Conservation (phyloP, 2,888 invertebrate species). For the Stratiomys singularior region DNA sequence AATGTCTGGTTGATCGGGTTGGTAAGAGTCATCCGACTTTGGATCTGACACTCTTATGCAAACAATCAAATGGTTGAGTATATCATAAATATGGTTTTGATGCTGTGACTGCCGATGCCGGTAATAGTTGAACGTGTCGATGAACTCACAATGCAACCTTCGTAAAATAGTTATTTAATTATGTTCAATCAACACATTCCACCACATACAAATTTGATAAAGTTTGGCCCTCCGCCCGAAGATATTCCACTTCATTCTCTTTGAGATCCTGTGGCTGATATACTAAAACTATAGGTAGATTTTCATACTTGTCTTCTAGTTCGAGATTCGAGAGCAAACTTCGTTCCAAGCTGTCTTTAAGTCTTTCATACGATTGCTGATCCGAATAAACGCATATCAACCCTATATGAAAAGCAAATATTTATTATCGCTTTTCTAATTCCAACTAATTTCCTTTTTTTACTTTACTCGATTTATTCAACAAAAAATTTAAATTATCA, state of each 20-base stretch:
- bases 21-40: constrained; percentile 63
- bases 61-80: constrained; percentile 65
- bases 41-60: constrained; percentile 63
- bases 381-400: constrained; percentile 91
- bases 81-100: constrained; percentile 66
- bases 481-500: too few species aligned
- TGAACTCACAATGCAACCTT: constrained; percentile 64
- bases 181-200: not conserved
- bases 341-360: constrained; percentile 90
- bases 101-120: constrained; percentile 63
- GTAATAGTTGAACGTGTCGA: constrained; percentile 59
- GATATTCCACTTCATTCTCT: constrained; percentile 84
- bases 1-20: constrained; percentile 64
- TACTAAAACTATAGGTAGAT: constrained; percentile 88
- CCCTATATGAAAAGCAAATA: constrained; percentile 70
- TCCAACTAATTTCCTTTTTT: too few species aligned
- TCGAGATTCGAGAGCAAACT: constrained; percentile 89
- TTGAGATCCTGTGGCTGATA: constrained; percentile 85
- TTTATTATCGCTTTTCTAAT: not conserved
- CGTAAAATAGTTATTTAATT: not conserved
- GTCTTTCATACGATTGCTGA: constrained; percentile 90
- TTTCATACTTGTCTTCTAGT: constrained; percentile 89
- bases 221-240: constrained; percentile 90
- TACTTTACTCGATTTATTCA: too few species aligned
- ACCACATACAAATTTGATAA: constrained; percentile 80